phyloP scores from a whole-genome alignment of 2,113 vertebrate species.

The Clarias macrocephalus region DNA sequence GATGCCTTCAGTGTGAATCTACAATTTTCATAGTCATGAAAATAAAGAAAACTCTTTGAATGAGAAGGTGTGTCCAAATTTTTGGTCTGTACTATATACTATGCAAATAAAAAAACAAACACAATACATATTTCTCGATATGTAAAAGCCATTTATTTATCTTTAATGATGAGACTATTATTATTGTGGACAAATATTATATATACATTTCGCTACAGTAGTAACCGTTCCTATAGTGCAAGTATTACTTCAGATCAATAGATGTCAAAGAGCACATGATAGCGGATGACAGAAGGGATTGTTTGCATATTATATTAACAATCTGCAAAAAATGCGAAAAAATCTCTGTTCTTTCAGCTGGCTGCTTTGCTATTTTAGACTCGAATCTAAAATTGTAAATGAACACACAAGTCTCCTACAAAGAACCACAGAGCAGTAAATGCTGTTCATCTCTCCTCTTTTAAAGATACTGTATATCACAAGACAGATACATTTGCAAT shows the following conservation, averaged over 20 bases:
- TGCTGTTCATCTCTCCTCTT: neutral
- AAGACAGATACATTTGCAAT: constrained; percentile 19
- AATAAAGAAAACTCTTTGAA: no score
- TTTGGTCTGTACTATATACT: no score
- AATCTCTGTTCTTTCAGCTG: neutral
- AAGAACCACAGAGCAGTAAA: neutral
- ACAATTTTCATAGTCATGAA: no score
- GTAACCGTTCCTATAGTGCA: constrained; percentile 64
- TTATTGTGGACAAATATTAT: constrained; percentile 44
- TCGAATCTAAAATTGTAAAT: constrained; percentile 1
- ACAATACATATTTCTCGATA: constrained; percentile 4
- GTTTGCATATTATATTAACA: constrained; percentile 46
- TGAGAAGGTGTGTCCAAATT: no score
- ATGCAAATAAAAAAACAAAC: neutral
- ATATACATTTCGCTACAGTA: constrained; percentile 74
- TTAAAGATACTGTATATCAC: neutral
- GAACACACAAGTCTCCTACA: constrained; percentile 19
- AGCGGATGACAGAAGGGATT: constrained; percentile 13
- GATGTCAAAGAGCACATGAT: constrained; percentile 54
- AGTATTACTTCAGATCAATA: constrained; percentile 63
- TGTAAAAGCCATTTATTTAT: constrained; percentile 52
- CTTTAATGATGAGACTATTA: constrained; percentile 34
- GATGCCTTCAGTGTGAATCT: no score
- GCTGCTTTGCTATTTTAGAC: constrained; percentile 3
- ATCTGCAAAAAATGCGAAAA: constrained; percentile 18